Conservation (phyloP, 2,113 vertebrate species). For the Zosterops hypoxanthus region DNA sequence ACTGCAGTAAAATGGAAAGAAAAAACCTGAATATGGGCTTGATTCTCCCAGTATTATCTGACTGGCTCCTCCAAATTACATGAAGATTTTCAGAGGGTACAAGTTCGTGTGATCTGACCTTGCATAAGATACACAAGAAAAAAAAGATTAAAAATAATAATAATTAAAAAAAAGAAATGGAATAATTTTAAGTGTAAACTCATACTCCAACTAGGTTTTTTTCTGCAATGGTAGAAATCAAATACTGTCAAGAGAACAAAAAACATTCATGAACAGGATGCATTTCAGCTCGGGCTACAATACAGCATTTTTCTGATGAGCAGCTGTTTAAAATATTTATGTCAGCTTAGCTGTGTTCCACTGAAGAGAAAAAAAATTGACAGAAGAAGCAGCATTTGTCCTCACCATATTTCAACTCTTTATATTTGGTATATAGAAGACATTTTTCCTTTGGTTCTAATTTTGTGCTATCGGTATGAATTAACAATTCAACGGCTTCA, state of each 20-base stretch:
- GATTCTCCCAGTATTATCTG: background rate
- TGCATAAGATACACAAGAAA: background rate
- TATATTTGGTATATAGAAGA: background rate
- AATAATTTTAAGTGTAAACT: background rate
- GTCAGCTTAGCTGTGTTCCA: background rate
- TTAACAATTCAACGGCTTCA: background rate
- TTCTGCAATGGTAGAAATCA: background rate
- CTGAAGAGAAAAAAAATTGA: background rate
- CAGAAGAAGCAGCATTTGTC: background rate
- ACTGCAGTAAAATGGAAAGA: slow-evolving; percentile 8
- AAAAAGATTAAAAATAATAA: too few relatives aligned
- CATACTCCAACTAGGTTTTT: background rate
- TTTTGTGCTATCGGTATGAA: background rate
- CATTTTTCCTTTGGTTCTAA: background rate
- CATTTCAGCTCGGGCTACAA: background rate
- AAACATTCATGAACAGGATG: background rate
- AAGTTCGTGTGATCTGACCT: background rate
- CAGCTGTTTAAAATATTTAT: slow-evolving; percentile 30
- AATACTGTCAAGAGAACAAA: background rate
- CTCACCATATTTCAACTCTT: background rate
- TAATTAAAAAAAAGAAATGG: background rate
- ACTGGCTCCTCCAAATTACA: background rate
- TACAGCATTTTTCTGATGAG: background rate
- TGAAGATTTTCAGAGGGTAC: background rate
- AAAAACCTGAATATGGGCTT: background rate